These are phyloP conservation scores for Ephialtes manifestator DNA, from an alignment of 2,888 invertebrate genomes.

Conservation along the genomic window DNA sequence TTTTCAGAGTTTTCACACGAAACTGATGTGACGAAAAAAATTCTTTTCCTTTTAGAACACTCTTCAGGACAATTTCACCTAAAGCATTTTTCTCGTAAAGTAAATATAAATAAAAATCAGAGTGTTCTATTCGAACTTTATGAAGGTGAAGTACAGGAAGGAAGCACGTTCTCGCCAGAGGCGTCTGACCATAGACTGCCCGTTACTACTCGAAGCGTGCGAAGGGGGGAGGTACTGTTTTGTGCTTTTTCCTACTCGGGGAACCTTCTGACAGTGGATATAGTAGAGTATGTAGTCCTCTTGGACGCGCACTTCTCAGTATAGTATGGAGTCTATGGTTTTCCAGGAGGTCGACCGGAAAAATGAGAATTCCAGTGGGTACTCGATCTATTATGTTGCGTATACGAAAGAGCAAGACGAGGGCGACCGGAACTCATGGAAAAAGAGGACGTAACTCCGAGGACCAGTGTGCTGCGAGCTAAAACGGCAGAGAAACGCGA, in stretches of 20 bases:
- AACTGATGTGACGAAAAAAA: neutral
- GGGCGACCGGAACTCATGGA: constrained; percentile 1
- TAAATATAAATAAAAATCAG: neutral
- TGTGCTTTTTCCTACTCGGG: neutral
- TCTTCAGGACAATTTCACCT: neutral
- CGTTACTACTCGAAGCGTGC: constrained; percentile 29
- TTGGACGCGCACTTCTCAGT: neutral
- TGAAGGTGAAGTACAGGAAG: constrained; percentile 9
- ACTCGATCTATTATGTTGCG: constrained; percentile 78
- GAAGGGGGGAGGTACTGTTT: neutral
- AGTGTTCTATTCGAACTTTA: neutral
- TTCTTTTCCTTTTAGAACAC: neutral
- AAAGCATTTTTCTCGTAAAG: neutral
- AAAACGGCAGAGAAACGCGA: constrained; percentile 72
- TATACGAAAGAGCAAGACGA: constrained; percentile 57
- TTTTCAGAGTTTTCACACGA: neutral
- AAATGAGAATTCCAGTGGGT: constrained; percentile 81
- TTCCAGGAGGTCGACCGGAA: constrained; percentile 81
- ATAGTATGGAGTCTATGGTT: constrained; percentile 76
- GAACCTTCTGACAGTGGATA: constrained; percentile 4
- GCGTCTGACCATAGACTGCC: constrained; percentile 32
- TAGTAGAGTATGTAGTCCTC: constrained; percentile 22
- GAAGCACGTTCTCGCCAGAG: neutral
- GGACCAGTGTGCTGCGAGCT: constrained; percentile 53
- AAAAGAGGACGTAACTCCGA: neutral